phyloP scores from a whole-genome alignment of 2,888 invertebrate genomes.

The Tanypteryx hageni region DNA sequence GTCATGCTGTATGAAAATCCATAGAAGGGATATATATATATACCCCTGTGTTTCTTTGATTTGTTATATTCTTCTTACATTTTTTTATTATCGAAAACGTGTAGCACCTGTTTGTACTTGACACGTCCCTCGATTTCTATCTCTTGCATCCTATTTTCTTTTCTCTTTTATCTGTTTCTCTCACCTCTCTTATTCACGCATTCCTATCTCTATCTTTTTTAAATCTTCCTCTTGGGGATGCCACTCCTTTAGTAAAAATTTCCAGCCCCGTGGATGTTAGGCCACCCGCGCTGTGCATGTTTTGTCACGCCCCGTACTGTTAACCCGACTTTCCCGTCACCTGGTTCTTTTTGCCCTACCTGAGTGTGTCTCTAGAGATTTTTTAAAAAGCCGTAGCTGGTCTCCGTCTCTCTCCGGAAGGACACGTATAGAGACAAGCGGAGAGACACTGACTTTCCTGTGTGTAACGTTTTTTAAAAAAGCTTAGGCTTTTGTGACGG shows the following conservation, averaged over 20 bases:
- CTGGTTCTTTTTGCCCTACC: neutral
- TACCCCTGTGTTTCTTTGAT: neutral
- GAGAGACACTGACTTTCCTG: neutral
- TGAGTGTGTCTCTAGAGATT: neutral
- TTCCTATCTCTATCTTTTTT: neutral
- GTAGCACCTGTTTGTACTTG: neutral
- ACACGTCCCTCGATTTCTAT: neutral
- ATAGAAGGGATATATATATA: neutral
- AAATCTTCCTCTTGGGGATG: neutral
- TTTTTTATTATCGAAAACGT: neutral
- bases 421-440: neutral
- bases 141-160: neutral
- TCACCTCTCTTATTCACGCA: conserved; percentile 16
- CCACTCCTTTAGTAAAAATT: too few species aligned
- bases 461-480: neutral
- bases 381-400: neutral
- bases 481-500: neutral
- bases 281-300: too few species aligned
- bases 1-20: neutral
- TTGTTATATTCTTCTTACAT: neutral
- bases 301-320: too few species aligned
- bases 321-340: neutral
- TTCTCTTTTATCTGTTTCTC: conserved; percentile 54
- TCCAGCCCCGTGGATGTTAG: too few species aligned
- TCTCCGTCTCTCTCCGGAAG: neutral